Conservation (phyloP, 2,888 invertebrate species). For the Luperina testacea region DNA sequence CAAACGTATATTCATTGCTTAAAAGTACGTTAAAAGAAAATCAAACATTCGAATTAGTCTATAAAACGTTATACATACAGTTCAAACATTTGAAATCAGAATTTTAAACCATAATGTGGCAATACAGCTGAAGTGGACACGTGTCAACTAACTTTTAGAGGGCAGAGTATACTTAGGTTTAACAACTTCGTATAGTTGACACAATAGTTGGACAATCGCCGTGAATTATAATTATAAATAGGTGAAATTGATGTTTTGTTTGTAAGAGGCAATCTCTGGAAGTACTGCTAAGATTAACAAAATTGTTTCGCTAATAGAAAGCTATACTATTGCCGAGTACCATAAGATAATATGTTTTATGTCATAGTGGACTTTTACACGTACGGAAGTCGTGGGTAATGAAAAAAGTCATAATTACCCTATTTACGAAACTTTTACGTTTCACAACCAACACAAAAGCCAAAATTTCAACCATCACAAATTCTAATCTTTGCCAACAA, state of each 20-base stretch:
- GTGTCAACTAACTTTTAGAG: not conserved
- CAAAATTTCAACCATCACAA: slow-evolving; percentile 15
- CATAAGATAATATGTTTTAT: not conserved
- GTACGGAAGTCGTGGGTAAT: not conserved
- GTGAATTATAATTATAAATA: not conserved
- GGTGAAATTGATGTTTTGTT: not conserved
- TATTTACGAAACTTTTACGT: not conserved
- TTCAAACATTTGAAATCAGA: too few species aligned
- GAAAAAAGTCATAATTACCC: not conserved
- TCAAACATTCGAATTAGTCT: too few species aligned
- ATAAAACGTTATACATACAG: too few species aligned
- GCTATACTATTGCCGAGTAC: not conserved
- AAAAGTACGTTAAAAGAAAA: too few species aligned
- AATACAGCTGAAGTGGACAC: not conserved
- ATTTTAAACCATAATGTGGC: too few species aligned
- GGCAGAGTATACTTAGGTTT: too few species aligned
- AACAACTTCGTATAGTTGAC: not conserved
- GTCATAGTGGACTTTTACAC: not conserved
- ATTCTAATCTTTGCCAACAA: slow-evolving; percentile 21
- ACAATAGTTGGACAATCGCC: not conserved
- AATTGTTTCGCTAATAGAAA: too few species aligned
- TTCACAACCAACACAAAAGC: slow-evolving; percentile 3
- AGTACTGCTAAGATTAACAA: not conserved
- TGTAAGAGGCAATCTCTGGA: not conserved
- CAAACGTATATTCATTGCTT: too few species aligned